Base-by-base conservation (phyloP, 2,113 vertebrate genomes). In the Pedionomus torquatus region DNA sequence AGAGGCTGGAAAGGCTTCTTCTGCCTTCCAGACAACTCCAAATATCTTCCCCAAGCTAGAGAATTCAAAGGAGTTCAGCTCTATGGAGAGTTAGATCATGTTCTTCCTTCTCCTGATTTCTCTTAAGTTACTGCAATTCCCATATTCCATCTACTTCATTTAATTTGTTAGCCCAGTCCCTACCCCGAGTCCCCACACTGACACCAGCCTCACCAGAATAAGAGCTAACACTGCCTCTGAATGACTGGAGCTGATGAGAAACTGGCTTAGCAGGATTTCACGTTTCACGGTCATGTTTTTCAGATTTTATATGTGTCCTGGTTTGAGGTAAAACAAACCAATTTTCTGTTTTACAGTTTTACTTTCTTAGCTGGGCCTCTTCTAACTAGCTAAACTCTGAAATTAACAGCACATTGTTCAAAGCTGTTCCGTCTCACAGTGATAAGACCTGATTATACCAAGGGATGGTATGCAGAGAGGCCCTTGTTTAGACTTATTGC, bases 211-310 rank as follows among this genome's bases (percentile, higher is more conserved):
- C 77, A 84, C 46, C 68, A 89, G 77, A 91, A 33, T 4, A 21
- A 57, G 66, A 31, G 55, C 55, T 64, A 24, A 61, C 2, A 3
- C 80, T 64, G 60, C 75, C 71, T 91, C 80, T 80, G 2, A 70
- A 58, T 0, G 2, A n/a, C n/a, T 0, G 0, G 79, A 86, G 48
- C 20, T 23, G 46, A 58, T 15, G 28, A 82, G 51, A 79, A 94
- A 51, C 43, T 18, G 43, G 51, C 58, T 52, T 17, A n/a, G 63
- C 66, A 61, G 71, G 35, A 48, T 65, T 85, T 33, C 49, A n/a
- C 1, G 3, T 72, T 51, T 52, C 58, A 30, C 5, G 5, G 55
- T 57, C 37, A 33, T 0, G 4, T 76, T 60, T 64, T 31, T 37
- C 44, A 55, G 57, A 83, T 44, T 86, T 84, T 41, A n/a, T n/a